Evolutionary conservation across 2,113 vertebrate genomes (phyloP), one percentile per base, ranked within the genome.

Genomic region (Antechinus flavipes): DNA sequence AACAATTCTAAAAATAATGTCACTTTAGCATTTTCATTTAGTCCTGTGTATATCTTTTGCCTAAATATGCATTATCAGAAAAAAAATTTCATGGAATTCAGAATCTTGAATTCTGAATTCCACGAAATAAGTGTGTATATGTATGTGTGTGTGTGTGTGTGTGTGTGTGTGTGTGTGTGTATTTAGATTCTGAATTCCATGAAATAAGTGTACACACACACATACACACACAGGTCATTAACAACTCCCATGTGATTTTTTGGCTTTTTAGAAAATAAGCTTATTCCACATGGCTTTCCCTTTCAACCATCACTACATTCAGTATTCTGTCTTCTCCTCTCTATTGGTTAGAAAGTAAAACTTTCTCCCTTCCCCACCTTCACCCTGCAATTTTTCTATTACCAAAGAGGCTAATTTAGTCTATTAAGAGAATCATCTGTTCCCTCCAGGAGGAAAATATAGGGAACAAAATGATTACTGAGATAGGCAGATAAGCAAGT

Each of bases 161-260:
- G 47, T 49, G 47, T 49, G 4, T 4, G 4, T 2, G 4, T 4
- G 4, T 4, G 2, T 4, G 4, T 4, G 2, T 49, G 4, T 4
- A 49, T 4, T 49, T 49, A 49, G 47, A 49, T 49, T 49, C 47
- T 49, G 47, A 49, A 49, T 49, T 49, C 47, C 47, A 49, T 4
- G 47, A 49, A 49, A 49, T 49, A 49, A 49, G 47, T 49, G 4
- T 49, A 49, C 47, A 49, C 49, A 49, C 49, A 49, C 49, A 49
- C 49, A 49, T 5, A 49, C 5, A 49, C 6, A 49, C 49, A 49
- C 49, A 49, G 61, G 12, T 68, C 30, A 61, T 35, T 27, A 24
- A 49, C 12, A 23, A 9, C 49, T 91, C 12, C 92, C 61, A 27
- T 89, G 8, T 16, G 94, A 91, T 2, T 30, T 30, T 68, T 35